Conservation (phyloP, 92 coral and sea anemone genomes). For the Zoanthus gigantus region DNA sequence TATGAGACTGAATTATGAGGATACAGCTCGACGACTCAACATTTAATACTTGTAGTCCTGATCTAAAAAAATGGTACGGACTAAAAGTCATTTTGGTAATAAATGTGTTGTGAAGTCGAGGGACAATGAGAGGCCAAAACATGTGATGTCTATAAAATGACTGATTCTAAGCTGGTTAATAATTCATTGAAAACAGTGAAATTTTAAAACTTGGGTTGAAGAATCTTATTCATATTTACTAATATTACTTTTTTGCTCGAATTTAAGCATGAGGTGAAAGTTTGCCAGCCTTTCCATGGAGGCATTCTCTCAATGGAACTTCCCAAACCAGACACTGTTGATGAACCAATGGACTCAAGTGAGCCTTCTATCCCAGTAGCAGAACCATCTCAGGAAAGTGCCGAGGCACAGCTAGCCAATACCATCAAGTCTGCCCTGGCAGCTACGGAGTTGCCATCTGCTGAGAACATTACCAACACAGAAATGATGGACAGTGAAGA, state of each 20-base stretch:
- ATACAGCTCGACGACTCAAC: too few species aligned
- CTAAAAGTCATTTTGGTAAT: too few species aligned
- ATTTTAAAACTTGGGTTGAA: too few species aligned
- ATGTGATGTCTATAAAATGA: too few species aligned
- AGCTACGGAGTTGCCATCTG: constrained; percentile 14
- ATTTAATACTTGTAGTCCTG: too few species aligned
- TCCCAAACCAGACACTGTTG: constrained; percentile 78
- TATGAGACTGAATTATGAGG: too few species aligned
- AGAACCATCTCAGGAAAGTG: constrained; percentile 55
- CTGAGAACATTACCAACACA: constrained; percentile 64
- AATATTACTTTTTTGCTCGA: background rate
- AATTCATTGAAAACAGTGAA: too few species aligned
- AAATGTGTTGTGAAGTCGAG: too few species aligned
- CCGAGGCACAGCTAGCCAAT: constrained; percentile 38
- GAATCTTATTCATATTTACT: too few species aligned
- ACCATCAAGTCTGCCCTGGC: constrained; percentile 43
- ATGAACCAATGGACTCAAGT: constrained; percentile 87
- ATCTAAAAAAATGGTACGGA: too few species aligned
- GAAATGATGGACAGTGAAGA: constrained; percentile 46
- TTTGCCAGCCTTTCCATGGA: constrained; percentile 88
- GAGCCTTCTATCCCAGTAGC: constrained; percentile 66
- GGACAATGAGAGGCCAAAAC: too few species aligned
- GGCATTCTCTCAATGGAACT: constrained; percentile 88
- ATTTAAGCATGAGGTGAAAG: constrained; percentile 85
- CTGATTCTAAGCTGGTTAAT: too few species aligned